Conservation (phyloP, 2,113 vertebrate genomes). For the Rutilus rutilus region DNA sequence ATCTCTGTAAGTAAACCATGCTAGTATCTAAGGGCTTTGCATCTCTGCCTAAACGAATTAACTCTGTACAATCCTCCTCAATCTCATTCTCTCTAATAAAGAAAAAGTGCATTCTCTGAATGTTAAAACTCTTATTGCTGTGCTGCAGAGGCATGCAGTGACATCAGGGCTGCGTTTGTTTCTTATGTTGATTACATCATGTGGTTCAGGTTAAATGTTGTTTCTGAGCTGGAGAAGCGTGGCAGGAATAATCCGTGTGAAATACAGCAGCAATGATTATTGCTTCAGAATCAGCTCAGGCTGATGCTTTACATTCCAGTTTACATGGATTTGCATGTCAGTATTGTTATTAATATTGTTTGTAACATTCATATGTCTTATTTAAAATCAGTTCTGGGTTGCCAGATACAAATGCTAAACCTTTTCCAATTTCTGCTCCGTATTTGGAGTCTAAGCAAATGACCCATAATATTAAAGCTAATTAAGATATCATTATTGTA, state of each 20-base stretch:
- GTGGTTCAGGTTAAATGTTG: slow-evolving; percentile 13
- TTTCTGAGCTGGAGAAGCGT: background rate
- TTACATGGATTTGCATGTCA: slow-evolving; percentile 33
- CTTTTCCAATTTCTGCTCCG: slow-evolving; percentile 1
- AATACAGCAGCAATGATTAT: slow-evolving; percentile 40
- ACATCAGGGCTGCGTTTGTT: slow-evolving; percentile 19
- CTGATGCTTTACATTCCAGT: slow-evolving; percentile 30
- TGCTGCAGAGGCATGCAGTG: slow-evolving; percentile 27
- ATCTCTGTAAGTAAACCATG: slow-evolving; percentile 36
- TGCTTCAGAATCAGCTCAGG: slow-evolving; percentile 41
- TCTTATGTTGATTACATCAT: background rate
- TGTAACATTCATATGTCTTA: slow-evolving; percentile 60
- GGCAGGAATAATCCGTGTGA: slow-evolving; percentile 7
- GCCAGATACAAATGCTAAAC: background rate
- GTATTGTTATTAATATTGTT: slow-evolving; percentile 2
- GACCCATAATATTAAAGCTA: slow-evolving; percentile 10
- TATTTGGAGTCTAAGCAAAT: slow-evolving; percentile 18
- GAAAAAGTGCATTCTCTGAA: slow-evolving; percentile 31
- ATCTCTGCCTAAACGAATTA: background rate
- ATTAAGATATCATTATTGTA: slow-evolving; percentile 1
- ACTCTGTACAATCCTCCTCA: background rate
- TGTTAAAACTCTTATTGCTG: slow-evolving; percentile 42
- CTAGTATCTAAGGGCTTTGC: background rate
- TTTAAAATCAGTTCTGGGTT: slow-evolving; percentile 6
- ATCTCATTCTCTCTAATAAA: background rate